Evolutionary conservation across 2,797 vertebrate species (phyloP).

Genomic region (Hipposideros larvatus): DNA sequence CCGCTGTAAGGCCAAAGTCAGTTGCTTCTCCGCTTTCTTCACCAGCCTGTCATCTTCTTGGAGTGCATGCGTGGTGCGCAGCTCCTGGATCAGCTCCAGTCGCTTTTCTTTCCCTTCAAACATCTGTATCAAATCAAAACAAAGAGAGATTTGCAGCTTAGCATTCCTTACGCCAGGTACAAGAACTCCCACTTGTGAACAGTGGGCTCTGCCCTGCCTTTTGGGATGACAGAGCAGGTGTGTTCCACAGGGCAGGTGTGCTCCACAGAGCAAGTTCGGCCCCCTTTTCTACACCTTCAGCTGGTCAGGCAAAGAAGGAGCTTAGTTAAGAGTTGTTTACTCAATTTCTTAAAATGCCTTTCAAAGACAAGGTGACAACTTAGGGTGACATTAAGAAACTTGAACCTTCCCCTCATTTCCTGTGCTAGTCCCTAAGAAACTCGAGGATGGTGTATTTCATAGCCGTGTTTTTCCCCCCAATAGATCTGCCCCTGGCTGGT

Average conservation of each 20-base stretch:
- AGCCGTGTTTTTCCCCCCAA: neutral
- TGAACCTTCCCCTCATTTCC: neutral
- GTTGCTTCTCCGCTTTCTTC: constrained; percentile 89
- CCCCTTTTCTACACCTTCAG: neutral
- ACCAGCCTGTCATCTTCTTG: constrained; percentile 91
- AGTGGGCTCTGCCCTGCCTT: neutral
- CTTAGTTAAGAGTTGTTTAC: neutral
- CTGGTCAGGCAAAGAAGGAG: neutral
- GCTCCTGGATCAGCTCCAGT: constrained; percentile 92
- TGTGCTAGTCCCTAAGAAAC: neutral
- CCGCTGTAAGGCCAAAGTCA: constrained; percentile 88
- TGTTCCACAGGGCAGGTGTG: neutral
- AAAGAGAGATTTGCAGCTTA: constrained; percentile 3
- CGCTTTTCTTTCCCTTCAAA: constrained; percentile 93
- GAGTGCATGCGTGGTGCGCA: constrained; percentile 92
- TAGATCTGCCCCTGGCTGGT: neutral
- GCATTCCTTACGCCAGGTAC: neutral
- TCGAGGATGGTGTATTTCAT: neutral
- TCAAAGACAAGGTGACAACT: neutral
- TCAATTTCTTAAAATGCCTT: neutral
- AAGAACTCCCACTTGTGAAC: fast-evolving
- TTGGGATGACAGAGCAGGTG: neutral
- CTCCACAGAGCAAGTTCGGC: neutral
- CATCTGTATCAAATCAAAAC: constrained; percentile 89
- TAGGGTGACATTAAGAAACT: neutral